phyloP scores from a whole-genome alignment of 2,113 vertebrate genomes.

The Triplophysa rosa region DNA sequence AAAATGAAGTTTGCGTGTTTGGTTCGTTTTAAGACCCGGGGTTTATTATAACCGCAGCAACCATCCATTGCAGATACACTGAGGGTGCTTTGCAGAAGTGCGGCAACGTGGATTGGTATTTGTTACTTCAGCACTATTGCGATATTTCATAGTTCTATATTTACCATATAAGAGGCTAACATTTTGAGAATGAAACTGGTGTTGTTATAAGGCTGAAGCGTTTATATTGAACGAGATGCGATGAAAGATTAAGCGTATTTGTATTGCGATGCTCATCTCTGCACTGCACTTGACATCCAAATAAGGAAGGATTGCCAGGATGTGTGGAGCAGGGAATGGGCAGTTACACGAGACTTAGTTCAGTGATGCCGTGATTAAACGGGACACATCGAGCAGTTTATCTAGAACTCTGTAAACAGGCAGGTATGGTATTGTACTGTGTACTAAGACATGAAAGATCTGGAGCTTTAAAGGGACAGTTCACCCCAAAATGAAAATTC shows the following conservation, averaged over 20 bases:
- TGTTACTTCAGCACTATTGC: background rate
- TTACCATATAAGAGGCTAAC: too few species aligned
- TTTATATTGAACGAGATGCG: background rate
- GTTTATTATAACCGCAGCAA: conserved; percentile 18
- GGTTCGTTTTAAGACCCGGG: background rate
- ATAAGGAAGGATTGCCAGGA: conserved; percentile 41
- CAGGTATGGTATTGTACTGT: too few species aligned
- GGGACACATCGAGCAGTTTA: background rate
- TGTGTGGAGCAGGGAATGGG: background rate
- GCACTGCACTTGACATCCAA: conserved; percentile 44
- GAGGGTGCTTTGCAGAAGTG: conserved; percentile 8
- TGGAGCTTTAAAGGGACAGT: background rate
- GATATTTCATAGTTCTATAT: background rate
- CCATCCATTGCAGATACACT: conserved; percentile 25
- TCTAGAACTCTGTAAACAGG: background rate
- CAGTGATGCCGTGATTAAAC: background rate
- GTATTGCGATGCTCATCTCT: conserved; percentile 31
- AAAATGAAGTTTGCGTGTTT: conserved; percentile 17
- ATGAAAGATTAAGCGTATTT: background rate
- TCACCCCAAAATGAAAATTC: too few species aligned
- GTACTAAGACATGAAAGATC: background rate
- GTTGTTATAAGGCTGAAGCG: background rate
- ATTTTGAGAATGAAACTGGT: background rate
- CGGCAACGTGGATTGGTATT: conserved; percentile 8
- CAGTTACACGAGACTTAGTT: background rate